phyloP scores from a whole-genome alignment of 1,140 invertebrate genomes.

The Onthophagus taurus region DNA sequence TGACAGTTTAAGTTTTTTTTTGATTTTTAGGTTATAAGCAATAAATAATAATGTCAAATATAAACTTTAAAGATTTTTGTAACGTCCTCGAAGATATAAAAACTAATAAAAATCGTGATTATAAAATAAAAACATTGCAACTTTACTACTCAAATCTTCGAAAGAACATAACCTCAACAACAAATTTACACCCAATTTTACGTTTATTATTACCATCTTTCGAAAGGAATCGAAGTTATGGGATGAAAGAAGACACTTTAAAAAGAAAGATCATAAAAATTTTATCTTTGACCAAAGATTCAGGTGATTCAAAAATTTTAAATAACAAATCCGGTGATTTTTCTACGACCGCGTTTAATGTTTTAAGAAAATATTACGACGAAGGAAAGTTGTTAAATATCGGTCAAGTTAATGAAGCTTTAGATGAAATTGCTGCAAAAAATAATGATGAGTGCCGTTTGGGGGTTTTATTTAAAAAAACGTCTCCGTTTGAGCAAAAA shows the following conservation, averaged over 20 bases:
- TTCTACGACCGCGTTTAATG: constrained; percentile 57
- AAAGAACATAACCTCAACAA: constrained; percentile 1
- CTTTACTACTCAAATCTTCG: constrained; percentile 19
- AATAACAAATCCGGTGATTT: constrained; percentile 48
- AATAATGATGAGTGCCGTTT: constrained; percentile 36
- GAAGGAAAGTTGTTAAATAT: constrained; percentile 43
- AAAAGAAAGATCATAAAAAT: constrained; percentile 58
- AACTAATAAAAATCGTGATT: constrained; percentile 5
- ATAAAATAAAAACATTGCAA: constrained; percentile 21
- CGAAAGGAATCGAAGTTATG: constrained; percentile 56
- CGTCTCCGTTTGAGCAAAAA: constrained; percentile 30
- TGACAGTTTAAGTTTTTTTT: no score
- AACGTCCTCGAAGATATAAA: constrained; percentile 21
- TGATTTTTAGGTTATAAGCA: no score
- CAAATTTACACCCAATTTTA: constrained; percentile 42
- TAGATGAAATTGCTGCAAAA: constrained; percentile 57
- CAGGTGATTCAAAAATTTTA: constrained; percentile 54
- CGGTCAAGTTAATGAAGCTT: constrained; percentile 54
- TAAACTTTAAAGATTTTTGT: constrained; percentile 27
- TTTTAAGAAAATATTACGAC: constrained; percentile 56
- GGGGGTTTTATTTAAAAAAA: constrained; percentile 28
- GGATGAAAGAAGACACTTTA: constrained; percentile 56
- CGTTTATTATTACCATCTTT: constrained; percentile 60
- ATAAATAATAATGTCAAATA: no score
- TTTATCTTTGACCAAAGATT: constrained; percentile 54